Evolutionary conservation across 2,888 invertebrate species (phyloP), one percentile per base, ranked within the genome.

Genomic region (Synanthedon andrenaeformis): DNA sequence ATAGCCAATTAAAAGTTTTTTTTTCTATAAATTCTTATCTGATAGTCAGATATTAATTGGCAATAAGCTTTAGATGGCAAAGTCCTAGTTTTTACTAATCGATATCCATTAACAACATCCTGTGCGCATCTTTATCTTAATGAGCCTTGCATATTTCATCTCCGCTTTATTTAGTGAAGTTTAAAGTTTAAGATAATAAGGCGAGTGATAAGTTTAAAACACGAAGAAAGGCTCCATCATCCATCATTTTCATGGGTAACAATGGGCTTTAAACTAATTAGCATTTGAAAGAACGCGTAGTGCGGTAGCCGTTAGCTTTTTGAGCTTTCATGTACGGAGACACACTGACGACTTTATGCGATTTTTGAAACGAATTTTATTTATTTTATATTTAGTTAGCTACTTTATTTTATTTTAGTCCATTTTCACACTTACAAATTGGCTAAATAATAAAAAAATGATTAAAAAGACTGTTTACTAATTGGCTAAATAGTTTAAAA

Each of bases 231-330:
- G 51, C 14, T 23, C 12, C 41, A 12, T 35, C 51, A 51, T 51
- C 51, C 51, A 51, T 51, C 51, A 51, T 49, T 14, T 23, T 66
- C 64, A 62, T 60, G 55, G 51, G 48, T 58, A 66, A 78, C 76
- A 82, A 79, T 77, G 70, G 69, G 59, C 59, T 60, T 59, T 50
- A 59, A 69, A 64, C 60, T 63, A 66, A 82, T 83, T 82, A 76
- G 59, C 82, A 83, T 83, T 70, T 72, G 75, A 82, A 82, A 76
- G 74, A 63, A 61, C 59, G 81, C 80, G 83, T 83, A 83, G 76
- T 70, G 62, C 82, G 67, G 83, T 75, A 77, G 83, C 74, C 62
- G 64, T 61, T 60, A 58, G 63, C 65, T 75, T 72, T 70, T 73
- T 61, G 68, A 67, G 61, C 59, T 59, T 64, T 70, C 59, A 58